Conservation (phyloP, 2,113 vertebrate species). For the Oncorhynchus mykiss region DNA sequence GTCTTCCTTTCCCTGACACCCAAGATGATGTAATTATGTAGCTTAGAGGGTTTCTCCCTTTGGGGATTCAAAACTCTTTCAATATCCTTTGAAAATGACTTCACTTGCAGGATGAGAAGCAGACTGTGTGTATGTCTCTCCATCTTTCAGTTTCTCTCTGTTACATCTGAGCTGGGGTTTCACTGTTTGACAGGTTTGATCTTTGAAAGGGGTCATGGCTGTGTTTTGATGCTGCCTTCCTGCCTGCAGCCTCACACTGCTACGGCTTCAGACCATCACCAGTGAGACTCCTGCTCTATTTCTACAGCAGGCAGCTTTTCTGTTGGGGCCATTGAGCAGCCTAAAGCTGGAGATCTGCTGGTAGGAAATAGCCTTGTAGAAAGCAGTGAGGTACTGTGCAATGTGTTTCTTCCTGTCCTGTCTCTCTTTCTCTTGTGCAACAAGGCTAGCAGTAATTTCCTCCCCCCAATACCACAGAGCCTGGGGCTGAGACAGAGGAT, state of each 20-base stretch:
- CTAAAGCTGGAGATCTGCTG: conserved; percentile 34
- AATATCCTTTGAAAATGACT: background rate
- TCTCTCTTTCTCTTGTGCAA: too few species aligned
- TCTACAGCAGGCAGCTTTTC: background rate
- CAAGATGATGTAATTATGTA: background rate
- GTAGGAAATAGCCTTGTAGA: conserved; percentile 3
- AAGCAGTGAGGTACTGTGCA: background rate
- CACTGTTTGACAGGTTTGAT: background rate
- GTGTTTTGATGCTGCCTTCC: background rate
- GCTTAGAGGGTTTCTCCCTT: background rate
- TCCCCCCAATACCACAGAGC: too few species aligned
- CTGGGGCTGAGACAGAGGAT: too few species aligned
- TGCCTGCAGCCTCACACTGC: background rate
- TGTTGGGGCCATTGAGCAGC: background rate
- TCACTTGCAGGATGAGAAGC: background rate
- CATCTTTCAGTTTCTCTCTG: conserved; percentile 33
- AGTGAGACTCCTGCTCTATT: background rate
- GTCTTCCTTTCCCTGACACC: conserved; percentile 1
- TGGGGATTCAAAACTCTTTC: background rate
- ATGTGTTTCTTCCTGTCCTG: background rate
- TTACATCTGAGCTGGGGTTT: conserved; percentile 22
- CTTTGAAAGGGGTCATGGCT: background rate
- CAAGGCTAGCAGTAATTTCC: background rate
- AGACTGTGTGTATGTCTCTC: conserved; percentile 22
- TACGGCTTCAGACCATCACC: background rate